Evolutionary conservation across 1,140 invertebrate genomes (phyloP).

Genomic region (Homarus americanus): DNA sequence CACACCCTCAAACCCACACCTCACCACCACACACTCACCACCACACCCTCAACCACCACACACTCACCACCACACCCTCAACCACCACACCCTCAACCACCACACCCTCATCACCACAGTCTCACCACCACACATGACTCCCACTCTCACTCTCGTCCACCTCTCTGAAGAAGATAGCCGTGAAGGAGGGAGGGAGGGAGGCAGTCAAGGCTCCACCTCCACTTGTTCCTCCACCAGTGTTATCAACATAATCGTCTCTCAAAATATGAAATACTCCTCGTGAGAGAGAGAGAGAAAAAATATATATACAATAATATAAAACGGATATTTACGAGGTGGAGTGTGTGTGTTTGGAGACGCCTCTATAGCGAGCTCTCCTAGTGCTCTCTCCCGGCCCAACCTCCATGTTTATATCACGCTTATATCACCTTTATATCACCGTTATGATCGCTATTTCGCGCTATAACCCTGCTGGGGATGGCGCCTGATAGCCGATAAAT

Average conservation of each 20-base stretch:
- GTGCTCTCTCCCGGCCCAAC: background rate
- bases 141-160: background rate
- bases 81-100: background rate
- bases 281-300: background rate
- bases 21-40: background rate
- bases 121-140: background rate
- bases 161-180: background rate
- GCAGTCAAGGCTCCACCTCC: background rate
- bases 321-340: slow-evolving; percentile 29
- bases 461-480: slow-evolving; percentile 55
- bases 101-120: background rate
- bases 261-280: background rate
- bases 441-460: slow-evolving; percentile 62
- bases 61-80: background rate
- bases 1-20: too few relatives aligned
- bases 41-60: background rate
- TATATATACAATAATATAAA: slow-evolving; percentile 54
- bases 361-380: background rate
- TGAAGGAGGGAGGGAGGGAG: background rate
- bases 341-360: background rate
- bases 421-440: slow-evolving; percentile 57
- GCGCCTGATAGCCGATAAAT: slow-evolving; percentile 61
- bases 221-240: background rate
- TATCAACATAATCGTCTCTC: background rate
- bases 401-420: slow-evolving; percentile 12